These are phyloP conservation scores for Dromius quadrimaculatus DNA, from an alignment of 2,888 invertebrate genomes.

Conservation along the genomic window DNA sequence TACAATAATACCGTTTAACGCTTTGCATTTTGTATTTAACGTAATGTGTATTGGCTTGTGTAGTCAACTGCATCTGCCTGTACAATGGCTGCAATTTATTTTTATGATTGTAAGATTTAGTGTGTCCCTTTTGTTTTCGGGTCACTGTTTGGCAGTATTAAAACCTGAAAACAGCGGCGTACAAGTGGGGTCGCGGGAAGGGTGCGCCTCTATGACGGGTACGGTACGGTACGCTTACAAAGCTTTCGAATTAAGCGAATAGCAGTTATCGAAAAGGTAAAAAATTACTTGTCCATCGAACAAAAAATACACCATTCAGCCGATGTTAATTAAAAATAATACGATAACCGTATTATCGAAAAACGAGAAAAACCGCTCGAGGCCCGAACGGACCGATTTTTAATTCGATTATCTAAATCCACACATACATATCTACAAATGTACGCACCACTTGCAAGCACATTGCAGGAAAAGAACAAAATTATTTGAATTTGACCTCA, in stretches of 20 bases:
- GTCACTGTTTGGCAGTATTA: constrained; percentile 7
- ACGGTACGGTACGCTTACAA: constrained; percentile 38
- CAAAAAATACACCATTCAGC: constrained; percentile 50
- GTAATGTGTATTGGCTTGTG: no score
- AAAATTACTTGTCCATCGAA: constrained; percentile 53
- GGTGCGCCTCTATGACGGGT: constrained; percentile 15
- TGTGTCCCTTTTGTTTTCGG: background rate
- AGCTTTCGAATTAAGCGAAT: constrained; percentile 52
- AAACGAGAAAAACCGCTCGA: constrained; percentile 48
- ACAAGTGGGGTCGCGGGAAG: constrained; percentile 28
- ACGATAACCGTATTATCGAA: constrained; percentile 53
- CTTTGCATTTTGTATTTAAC: no score
- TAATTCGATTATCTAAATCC: constrained; percentile 52
- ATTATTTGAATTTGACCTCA: no score
- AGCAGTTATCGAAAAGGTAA: constrained; percentile 53
- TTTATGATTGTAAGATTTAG: background rate
- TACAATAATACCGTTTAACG: no score
- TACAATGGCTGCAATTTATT: no score
- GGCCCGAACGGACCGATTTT: constrained; percentile 43
- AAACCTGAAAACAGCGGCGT: constrained; percentile 35
- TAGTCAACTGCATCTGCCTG: no score
- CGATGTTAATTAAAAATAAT: constrained; percentile 53
- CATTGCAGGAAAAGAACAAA: no score
- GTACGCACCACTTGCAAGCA: background rate
- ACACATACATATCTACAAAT: constrained; percentile 29